phyloP scores from a whole-genome alignment of 2,797 vertebrate genomes.

The Clarias fuscus region DNA sequence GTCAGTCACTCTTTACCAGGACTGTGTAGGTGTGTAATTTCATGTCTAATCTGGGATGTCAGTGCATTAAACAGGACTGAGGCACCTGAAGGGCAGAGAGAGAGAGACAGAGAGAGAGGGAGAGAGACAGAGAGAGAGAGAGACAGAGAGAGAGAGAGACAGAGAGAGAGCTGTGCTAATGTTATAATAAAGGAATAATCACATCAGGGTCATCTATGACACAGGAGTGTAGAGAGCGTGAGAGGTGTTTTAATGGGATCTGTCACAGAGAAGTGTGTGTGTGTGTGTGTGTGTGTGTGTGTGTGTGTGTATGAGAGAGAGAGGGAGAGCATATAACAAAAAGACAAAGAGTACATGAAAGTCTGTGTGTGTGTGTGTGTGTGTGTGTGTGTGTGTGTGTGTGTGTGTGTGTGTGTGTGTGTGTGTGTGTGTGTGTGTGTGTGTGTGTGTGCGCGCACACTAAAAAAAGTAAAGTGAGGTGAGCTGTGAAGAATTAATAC shows the following conservation, averaged over 20 bases:
- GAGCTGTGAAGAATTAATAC: constrained; percentile 48
- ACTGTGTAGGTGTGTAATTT: constrained; percentile 19
- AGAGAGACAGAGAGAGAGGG: constrained; percentile 1
- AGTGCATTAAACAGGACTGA: constrained; percentile 26
- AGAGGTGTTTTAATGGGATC: constrained; percentile 75
- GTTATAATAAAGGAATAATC: constrained; percentile 79
- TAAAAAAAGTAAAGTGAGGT: constrained; percentile 10
- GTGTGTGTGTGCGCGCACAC: neutral
- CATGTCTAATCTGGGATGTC: constrained; percentile 22
- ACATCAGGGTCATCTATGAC: constrained; percentile 73
- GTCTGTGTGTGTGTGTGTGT: constrained; percentile 9
- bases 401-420: neutral
- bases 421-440: constrained; percentile 6
- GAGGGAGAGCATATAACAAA: constrained; percentile 2
- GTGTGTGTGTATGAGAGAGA: neutral
- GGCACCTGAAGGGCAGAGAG: constrained; percentile 32
- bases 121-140: constrained; percentile 5
- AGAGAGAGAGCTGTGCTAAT: constrained; percentile 67
- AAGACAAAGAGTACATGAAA: neutral
- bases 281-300: constrained; percentile 41
- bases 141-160: neutral
- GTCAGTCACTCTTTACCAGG: neutral
- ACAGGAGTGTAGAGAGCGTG: constrained; percentile 65
- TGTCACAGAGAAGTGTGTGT: constrained; percentile 58
- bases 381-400: too few relatives aligned